phyloP scores from a whole-genome alignment of 2,797 vertebrate species.

The Phylloscopus collybita region DNA sequence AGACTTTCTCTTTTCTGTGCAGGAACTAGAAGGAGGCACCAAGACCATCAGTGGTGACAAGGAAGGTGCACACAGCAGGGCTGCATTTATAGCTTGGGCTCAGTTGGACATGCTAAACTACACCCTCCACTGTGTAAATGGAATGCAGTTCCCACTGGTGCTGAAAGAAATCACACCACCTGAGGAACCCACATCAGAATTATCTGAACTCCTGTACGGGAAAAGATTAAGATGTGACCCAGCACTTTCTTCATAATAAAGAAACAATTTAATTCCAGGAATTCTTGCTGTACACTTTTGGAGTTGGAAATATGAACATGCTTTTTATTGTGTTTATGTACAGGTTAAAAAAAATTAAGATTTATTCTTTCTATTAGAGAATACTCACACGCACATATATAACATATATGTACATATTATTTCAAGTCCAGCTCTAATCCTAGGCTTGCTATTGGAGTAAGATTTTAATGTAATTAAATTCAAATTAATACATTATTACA shows the following conservation, averaged over 20 bases:
- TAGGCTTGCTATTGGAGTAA: background rate
- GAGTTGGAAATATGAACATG: background rate
- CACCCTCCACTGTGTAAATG: background rate
- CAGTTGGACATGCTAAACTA: background rate
- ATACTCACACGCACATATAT: background rate
- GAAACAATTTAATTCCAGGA: background rate
- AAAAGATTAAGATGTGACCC: background rate
- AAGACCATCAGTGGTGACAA: background rate
- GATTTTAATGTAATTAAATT: background rate
- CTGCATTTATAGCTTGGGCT: background rate
- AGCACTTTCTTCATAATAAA: background rate
- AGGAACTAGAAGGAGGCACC: background rate
- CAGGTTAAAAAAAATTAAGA: background rate
- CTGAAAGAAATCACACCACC: background rate
- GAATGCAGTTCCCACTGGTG: background rate
- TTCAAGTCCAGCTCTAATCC: background rate
- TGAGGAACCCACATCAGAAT: background rate
- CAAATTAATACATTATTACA: background rate
- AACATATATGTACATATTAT: background rate
- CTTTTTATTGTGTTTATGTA: background rate
- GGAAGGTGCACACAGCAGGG: background rate
- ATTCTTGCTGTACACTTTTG: background rate
- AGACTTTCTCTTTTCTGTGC: background rate
- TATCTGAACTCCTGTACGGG: background rate
- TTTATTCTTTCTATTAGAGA: background rate